phyloP scores from a whole-genome alignment of 2,888 invertebrate genomes.

The Blastobasis lacticolella region DNA sequence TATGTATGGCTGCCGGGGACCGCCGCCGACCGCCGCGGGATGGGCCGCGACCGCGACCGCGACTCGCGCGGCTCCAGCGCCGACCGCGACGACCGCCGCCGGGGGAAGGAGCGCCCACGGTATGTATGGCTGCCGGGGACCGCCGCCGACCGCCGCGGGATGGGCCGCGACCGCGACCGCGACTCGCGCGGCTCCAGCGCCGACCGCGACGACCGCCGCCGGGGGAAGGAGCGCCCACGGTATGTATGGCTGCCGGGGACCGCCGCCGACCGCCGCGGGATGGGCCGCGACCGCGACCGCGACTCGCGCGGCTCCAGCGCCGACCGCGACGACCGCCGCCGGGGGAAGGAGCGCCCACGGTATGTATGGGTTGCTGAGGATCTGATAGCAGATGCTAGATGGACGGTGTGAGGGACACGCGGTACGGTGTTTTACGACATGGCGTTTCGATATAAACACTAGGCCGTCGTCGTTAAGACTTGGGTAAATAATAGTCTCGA shows the following conservation, averaged over 20 bases:
- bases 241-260: conserved; percentile 6
- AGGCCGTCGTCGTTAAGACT: too few species aligned
- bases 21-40: conserved; percentile 34
- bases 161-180: conserved; percentile 14
- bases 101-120: conserved; percentile 27
- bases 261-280: too few species aligned
- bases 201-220: conserved; percentile 37
- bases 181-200: conserved; percentile 37
- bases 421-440: too few species aligned
- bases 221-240: conserved; percentile 27
- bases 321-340: conserved; percentile 37
- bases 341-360: conserved; percentile 27
- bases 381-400: too few species aligned
- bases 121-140: conserved; percentile 6
- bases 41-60: conserved; percentile 14
- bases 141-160: conserved; percentile 34
- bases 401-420: too few species aligned
- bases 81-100: conserved; percentile 37
- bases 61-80: conserved; percentile 37
- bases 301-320: conserved; percentile 37
- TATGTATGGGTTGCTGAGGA: too few species aligned
- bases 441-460: too few species aligned
- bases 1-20: conserved; percentile 6
- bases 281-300: conserved; percentile 20
- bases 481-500: too few species aligned